These are phyloP conservation scores for Glossosoma conforme DNA, from an alignment of 1,140 invertebrate genomes.

Conservation along the genomic window DNA sequence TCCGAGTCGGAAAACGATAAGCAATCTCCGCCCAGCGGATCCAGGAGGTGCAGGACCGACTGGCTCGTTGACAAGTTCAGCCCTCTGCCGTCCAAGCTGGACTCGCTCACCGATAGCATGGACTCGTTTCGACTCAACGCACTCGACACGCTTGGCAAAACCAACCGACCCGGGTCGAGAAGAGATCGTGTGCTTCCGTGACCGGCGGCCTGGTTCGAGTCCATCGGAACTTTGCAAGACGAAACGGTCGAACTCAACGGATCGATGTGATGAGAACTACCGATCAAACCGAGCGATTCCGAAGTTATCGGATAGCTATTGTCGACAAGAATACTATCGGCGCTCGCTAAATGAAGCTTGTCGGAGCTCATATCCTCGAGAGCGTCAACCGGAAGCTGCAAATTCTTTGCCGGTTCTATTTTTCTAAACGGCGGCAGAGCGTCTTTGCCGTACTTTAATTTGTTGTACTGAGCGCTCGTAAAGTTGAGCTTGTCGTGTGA, in stretches of 20 bases:
- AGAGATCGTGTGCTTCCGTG: slow-evolving; percentile 15
- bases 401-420: slow-evolving; percentile 24
- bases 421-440: slow-evolving; percentile 28
- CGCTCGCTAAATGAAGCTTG: slow-evolving; percentile 18
- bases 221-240: slow-evolving; percentile 10
- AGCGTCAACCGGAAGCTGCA: slow-evolving; percentile 20
- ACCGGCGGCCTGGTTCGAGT: slow-evolving; percentile 8
- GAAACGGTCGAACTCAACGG: not conserved
- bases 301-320: slow-evolving; percentile 22
- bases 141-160: slow-evolving; percentile 21
- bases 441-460: slow-evolving; percentile 25
- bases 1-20: slow-evolving; percentile 27
- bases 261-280: slow-evolving; percentile 7
- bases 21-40: slow-evolving; percentile 26
- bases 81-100: slow-evolving; percentile 24
- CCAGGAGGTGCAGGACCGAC: slow-evolving; percentile 27
- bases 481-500: slow-evolving; percentile 27
- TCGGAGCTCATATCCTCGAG: slow-evolving; percentile 23
- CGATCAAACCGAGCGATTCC: slow-evolving; percentile 24
- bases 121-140: slow-evolving; percentile 21
- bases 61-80: slow-evolving; percentile 23
- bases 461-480: slow-evolving; percentile 19
- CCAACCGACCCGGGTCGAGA: slow-evolving; percentile 12
- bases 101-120: slow-evolving; percentile 24
- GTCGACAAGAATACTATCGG: slow-evolving; percentile 15